Percentiles rank a stretch among this genome's conserved stretches.
These are phyloP conservation scores for Catharus ustulatus DNA, from an alignment of 2,797 vertebrate genomes.

Conservation along the genomic window DNA sequence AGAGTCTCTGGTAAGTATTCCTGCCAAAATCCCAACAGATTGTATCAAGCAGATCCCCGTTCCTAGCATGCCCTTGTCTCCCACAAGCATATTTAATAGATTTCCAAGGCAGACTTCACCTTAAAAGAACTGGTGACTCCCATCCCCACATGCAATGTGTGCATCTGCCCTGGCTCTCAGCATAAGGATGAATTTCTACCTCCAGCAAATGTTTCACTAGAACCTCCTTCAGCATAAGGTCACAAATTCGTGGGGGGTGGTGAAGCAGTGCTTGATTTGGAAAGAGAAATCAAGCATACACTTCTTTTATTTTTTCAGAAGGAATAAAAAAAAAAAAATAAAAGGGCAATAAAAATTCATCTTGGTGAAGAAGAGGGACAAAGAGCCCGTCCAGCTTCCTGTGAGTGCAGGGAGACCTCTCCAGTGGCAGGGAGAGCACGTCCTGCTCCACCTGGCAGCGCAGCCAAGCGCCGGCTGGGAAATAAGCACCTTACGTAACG, in stretches of 20 bases:
- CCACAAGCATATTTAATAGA: neutral
- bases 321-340: too few relatives aligned
- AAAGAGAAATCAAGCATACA: neutral
- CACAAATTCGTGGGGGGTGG: neutral
- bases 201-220: neutral
- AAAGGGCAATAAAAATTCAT: neutral
- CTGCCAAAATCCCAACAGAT: neutral
- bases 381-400: neutral
- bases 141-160: neutral
- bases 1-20: neutral
- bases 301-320: neutral
- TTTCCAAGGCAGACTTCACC: neutral
- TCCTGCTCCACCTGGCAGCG: constrained; percentile 18
- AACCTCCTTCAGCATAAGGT: neutral
- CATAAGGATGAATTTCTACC: neutral
- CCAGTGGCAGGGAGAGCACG: neutral
- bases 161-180: neutral
- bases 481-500: constrained; percentile 50
- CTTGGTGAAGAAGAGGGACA: neutral
- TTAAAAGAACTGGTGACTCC: neutral
- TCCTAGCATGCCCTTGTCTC: neutral
- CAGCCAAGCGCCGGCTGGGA: neutral
- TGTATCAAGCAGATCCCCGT: neutral
- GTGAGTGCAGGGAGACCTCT: neutral
- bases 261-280: neutral